Conservation (phyloP, 2,113 vertebrate genomes). For the Cygnus buccinator region DNA sequence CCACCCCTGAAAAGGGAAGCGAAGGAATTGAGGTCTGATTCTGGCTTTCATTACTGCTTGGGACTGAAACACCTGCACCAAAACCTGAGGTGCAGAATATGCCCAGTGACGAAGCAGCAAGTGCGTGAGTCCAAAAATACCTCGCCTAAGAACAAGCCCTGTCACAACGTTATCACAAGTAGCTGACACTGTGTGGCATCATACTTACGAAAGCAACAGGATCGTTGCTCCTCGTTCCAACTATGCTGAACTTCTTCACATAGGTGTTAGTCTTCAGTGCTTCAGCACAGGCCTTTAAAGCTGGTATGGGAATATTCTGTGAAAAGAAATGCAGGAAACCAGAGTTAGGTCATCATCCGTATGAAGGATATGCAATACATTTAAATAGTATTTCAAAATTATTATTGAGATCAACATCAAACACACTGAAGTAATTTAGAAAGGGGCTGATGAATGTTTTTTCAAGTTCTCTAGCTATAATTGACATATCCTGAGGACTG, state of each 20-base stretch:
- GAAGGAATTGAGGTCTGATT: not conserved
- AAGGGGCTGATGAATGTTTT: not conserved
- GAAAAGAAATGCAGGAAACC: conserved; percentile 1
- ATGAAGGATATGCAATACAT: not conserved
- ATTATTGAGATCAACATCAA: not conserved
- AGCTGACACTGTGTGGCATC: not conserved
- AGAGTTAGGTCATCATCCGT: not conserved
- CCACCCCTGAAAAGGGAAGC: not conserved
- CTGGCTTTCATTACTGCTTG: not conserved
- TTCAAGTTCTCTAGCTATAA: not conserved
- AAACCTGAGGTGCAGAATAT: not conserved
- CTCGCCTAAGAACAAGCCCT: not conserved
- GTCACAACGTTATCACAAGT: not conserved
- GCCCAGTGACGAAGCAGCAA: not conserved
- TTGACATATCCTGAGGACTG: not conserved
- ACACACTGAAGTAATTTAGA: not conserved
- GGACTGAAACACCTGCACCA: not conserved
- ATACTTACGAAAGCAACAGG: conserved; percentile 92
- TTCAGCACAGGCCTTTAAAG: conserved; percentile 91
- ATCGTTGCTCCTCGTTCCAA: conserved; percentile 95
- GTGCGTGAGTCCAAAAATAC: not conserved
- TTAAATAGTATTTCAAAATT: not conserved
- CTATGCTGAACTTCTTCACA: conserved; percentile 94
- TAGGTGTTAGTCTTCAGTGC: conserved; percentile 88
- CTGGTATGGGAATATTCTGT: conserved; percentile 93